Evolutionary conservation across 2,113 vertebrate species (phyloP).

Genomic region (Platycercus adscitus): DNA sequence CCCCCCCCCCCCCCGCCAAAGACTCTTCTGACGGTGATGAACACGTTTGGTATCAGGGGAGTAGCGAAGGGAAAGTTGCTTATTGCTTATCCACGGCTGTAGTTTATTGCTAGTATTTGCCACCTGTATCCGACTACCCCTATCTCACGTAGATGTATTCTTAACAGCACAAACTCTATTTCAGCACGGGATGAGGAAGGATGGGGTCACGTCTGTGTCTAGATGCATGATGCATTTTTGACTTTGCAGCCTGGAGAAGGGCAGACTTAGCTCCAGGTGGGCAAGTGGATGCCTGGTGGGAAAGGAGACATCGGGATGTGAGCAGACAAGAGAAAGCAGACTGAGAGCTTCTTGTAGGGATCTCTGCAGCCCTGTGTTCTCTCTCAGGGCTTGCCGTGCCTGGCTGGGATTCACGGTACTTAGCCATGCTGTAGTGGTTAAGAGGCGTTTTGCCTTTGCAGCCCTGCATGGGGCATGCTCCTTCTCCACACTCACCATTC

Average conservation of each 20-base stretch:
- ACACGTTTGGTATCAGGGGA: neutral
- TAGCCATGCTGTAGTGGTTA: neutral
- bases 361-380: neutral
- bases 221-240: neutral
- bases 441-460: neutral
- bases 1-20: too few species aligned
- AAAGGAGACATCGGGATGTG: rapidly evolving
- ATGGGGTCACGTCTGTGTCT: neutral
- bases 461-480: neutral
- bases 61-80: neutral
- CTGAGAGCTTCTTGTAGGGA: neutral
- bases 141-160: neutral
- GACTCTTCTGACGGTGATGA: too few species aligned
- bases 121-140: neutral
- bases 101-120: neutral
- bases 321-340: neutral
- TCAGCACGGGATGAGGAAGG: neutral
- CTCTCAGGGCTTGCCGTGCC: neutral
- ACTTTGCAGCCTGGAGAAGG: neutral
- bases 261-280: neutral
- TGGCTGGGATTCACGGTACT: neutral
- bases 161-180: neutral
- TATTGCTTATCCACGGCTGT: neutral
- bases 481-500: too few species aligned
- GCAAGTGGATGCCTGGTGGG: neutral